phyloP scores from a whole-genome alignment of 2,888 invertebrate genomes.

The Pyrgus malvae region DNA sequence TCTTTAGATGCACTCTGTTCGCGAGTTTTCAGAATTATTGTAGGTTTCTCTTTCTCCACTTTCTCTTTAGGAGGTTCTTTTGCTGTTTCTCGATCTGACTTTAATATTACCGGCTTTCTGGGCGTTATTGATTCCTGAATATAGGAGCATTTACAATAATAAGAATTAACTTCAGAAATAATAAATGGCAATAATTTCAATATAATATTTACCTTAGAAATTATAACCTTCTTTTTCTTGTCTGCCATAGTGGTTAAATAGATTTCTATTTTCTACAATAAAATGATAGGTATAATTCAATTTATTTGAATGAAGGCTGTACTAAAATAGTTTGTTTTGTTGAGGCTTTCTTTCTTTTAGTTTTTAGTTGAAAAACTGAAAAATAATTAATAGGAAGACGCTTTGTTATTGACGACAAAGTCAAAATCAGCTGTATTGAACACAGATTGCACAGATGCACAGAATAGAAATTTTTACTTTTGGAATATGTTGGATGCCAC shows the following conservation, averaged over 20 bases:
- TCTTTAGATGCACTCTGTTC: slow-evolving; percentile 80
- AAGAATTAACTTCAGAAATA: neutral
- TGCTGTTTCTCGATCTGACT: slow-evolving; percentile 67
- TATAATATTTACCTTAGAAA: slow-evolving; percentile 48
- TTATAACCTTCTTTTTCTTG: slow-evolving; percentile 77
- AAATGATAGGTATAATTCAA: too few relatives aligned
- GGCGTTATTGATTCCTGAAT: slow-evolving; percentile 60
- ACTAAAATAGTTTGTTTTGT: too few relatives aligned
- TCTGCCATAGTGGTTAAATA: slow-evolving; percentile 59
- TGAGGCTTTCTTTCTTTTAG: too few relatives aligned
- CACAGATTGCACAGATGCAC: too few relatives aligned
- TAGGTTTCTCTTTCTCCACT: slow-evolving; percentile 80
- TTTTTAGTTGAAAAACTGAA: too few relatives aligned
- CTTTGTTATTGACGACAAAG: too few relatives aligned
- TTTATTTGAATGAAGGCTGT: neutral
- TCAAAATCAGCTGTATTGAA: too few relatives aligned
- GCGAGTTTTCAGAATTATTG: slow-evolving; percentile 86
- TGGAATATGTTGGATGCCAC: too few relatives aligned
- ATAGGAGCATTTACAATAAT: slow-evolving; percentile 12
- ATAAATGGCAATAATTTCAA: neutral
- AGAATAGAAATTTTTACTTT: too few relatives aligned
- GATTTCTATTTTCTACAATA: neutral
- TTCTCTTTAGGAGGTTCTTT: slow-evolving; percentile 66
- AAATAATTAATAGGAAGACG: too few relatives aligned
- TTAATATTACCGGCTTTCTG: slow-evolving; percentile 70